Conservation (phyloP, 2,888 invertebrate genomes). For the Microchrysa polita region DNA sequence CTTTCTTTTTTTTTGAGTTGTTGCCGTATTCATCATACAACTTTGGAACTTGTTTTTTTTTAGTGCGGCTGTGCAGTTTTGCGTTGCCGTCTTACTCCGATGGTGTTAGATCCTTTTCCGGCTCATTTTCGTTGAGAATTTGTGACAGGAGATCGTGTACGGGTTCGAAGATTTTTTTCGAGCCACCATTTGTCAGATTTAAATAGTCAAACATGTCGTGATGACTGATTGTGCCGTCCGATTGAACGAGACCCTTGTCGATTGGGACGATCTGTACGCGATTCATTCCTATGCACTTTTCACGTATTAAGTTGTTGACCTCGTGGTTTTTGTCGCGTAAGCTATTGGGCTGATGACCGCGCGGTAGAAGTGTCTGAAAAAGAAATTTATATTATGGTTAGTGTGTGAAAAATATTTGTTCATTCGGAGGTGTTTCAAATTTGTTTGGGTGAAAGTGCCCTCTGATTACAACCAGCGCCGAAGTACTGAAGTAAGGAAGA, state of each 20-base stretch:
- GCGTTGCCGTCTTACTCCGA: slow-evolving; percentile 68
- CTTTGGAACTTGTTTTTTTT: slow-evolving; percentile 9
- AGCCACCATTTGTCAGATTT: slow-evolving; percentile 85
- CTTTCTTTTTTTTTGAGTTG: neutral
- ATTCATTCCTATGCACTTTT: slow-evolving; percentile 70
- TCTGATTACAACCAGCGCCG: no score
- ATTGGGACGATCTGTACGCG: slow-evolving; percentile 82
- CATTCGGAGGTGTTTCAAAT: no score
- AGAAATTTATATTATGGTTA: neutral
- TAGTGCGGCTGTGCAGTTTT: no score
- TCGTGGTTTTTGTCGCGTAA: slow-evolving; percentile 79
- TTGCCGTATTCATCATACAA: neutral
- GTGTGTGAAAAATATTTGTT: no score
- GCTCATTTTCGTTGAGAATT: slow-evolving; percentile 78
- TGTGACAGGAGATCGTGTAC: slow-evolving; percentile 82
- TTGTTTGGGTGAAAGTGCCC: no score
- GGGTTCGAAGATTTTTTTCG: slow-evolving; percentile 86
- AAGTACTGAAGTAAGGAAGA: no score
- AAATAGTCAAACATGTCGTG: slow-evolving; percentile 94
- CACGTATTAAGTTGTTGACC: slow-evolving; percentile 78
- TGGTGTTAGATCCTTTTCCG: slow-evolving; percentile 77
- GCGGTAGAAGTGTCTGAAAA: slow-evolving; percentile 84
- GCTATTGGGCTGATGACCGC: slow-evolving; percentile 86
- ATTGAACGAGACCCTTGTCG: slow-evolving; percentile 81
- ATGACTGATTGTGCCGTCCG: slow-evolving; percentile 84